Evolutionary conservation across 2,113 vertebrate genomes (phyloP), one percentile per base, ranked within the genome.

Genomic region (Notothenia coriiceps): DNA sequence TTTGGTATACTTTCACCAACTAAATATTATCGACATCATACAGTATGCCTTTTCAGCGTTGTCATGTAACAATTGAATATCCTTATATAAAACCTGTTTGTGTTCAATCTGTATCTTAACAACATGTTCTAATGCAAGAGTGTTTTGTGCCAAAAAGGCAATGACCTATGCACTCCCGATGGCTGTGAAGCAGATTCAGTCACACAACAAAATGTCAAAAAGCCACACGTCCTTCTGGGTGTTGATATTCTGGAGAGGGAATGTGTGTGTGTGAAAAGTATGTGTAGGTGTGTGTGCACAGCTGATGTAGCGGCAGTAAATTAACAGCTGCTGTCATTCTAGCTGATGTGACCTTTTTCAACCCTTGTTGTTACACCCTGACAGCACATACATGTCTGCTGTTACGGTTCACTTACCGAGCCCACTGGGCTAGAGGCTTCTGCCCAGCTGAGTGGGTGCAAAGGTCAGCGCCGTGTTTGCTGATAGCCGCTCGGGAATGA

Each of bases 291-390:
- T 55, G 35, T 51, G 50, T n/a, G 50, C 35, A 40, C 52, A 54
- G 52, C 52, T 54, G 52, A 20, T 66, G 66, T 33, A 56, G 25
- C 15, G 65, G 59, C 51, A 71, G 33, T 49, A 88, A 70, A 88
- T 86, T 72, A 88, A 60, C 73, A 69, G 56, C 22, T 29, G 43
- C 63, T 71, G 87, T 86, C 81, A 71, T 79, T 77, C 70, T 8
- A 29, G 52, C 64, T 67, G 77, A 79, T 75, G 80, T 87, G 83
- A 88, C 88, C 79, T 87, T 91, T 79, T 71, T 67, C 82, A 55
- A 68, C 59, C 77, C 85, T 76, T 81, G 56, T 65, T 83, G 78
- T 77, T 89, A 44, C 76, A 57, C 29, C 62, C 74, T 77, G 83
- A 83, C 85, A 79, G 54, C 55, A 67, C 22, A 80, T 74, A 75